Base-by-base conservation (phyloP, 92 coral and sea anemone species). In the Blastomussa wellsi region DNA sequence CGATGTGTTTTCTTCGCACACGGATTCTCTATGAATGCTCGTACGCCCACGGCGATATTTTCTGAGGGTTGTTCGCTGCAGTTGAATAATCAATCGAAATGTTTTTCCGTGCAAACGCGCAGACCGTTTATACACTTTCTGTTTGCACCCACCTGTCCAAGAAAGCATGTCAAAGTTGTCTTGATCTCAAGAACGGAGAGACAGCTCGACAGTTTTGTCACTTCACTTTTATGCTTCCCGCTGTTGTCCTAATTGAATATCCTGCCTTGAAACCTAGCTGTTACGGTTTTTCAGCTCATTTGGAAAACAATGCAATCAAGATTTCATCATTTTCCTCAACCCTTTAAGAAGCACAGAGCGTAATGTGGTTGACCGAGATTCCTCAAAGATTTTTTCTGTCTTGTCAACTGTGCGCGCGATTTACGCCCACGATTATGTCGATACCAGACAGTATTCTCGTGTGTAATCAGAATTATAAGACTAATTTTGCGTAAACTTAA, bases 71-170 rank as follows among this genome's bases (percentile, higher is more conserved):
- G 31, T 49, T 80, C 75, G 24, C 60, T 47, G 48, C 51, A 69
- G 67, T 22, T 51, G 77, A 48, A 49, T 60, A 31, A 81, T 69
- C 33, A 16, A 19, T 31, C 16, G 26, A 55, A 14, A 35, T 20
- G 55, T 24, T 42, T 71, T 32, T 60, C 15, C 53, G n/a, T 41
- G 64, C 48, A 55, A 67, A 80, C 53, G 28, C 44, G 24, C 35
- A 33, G 44, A 24, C 29, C 19, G 78, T 16, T 82, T 51, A 49
- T 44, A 48, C 73, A 17, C 37, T 19, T 80, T 67, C 62, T 66
- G 20, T 66, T 49, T 82, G 55, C 12, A 57, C 44, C 33, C 87
- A 73, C 44, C 87, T 83, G 87, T 76, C 35, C n/a, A 76, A 28
- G 49, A 29, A 39, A 26, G 28, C 12, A 22, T 44, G 79, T 74